phyloP scores from a whole-genome alignment of 2,888 invertebrate genomes.

The Agriopis aurantiaria region DNA sequence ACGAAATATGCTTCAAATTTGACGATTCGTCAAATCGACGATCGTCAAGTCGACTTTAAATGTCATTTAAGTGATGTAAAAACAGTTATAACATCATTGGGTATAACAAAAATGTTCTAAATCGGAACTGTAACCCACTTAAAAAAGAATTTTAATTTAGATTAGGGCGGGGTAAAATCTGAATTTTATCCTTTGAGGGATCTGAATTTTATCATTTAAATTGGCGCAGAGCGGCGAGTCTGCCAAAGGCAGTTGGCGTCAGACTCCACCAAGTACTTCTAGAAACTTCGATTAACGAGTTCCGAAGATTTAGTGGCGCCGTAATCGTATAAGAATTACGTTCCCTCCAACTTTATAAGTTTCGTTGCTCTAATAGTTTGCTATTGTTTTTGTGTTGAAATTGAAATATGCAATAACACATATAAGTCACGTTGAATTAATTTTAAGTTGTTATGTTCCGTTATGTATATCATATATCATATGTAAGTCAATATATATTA shows the following conservation, averaged over 20 bases:
- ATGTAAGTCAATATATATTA: too few relatives aligned
- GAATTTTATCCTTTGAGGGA: conserved; percentile 78
- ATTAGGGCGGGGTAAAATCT: conserved; percentile 66
- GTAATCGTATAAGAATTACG: conserved; percentile 80
- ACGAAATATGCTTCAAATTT: too few relatives aligned
- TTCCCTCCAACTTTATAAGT: conserved; percentile 62
- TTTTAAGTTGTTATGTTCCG: too few relatives aligned
- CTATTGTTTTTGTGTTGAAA: conserved; percentile 12
- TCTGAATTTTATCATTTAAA: conserved; percentile 83
- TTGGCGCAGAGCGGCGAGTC: conserved; percentile 71
- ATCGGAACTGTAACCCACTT: conserved; percentile 31
- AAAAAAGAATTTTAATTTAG: conserved; percentile 65
- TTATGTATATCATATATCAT: too few relatives aligned
- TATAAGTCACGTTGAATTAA: too few relatives aligned
- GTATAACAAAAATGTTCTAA: background rate
- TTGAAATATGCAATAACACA: background rate
- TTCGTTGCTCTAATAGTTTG: conserved; percentile 50
- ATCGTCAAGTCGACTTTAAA: too few relatives aligned
- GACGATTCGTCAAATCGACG: too few relatives aligned
- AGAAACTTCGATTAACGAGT: conserved; percentile 84
- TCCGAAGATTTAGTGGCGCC: conserved; percentile 78
- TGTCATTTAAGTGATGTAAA: too few relatives aligned
- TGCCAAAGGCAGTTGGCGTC: conserved; percentile 83
- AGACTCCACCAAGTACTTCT: conserved; percentile 73
- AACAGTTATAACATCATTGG: background rate